Evolutionary conservation across 2,888 invertebrate genomes (phyloP).

Genomic region (Drosophila buzzatii): DNA sequence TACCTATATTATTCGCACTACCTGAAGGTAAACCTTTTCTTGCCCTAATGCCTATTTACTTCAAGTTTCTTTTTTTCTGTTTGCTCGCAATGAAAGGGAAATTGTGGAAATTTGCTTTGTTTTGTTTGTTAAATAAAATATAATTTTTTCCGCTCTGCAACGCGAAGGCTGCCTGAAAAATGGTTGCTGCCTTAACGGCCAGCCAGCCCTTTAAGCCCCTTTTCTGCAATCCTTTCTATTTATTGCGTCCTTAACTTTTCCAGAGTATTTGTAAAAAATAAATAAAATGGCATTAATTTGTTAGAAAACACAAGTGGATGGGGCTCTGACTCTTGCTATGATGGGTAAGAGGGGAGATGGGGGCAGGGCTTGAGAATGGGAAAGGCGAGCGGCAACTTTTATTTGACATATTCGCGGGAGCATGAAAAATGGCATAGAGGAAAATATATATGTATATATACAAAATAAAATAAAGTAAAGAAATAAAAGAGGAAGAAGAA

Average conservation of each 20-base stretch:
- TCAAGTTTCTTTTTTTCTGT: constrained; percentile 33
- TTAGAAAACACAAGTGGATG: constrained; percentile 59
- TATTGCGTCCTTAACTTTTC: constrained; percentile 42
- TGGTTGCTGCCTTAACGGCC: constrained; percentile 36
- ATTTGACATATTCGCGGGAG: constrained; percentile 77
- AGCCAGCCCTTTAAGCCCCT: neutral
- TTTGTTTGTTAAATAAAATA: constrained; percentile 71
- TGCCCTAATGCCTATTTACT: constrained; percentile 34
- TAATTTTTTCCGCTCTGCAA: constrained; percentile 65
- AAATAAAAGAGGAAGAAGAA: constrained; percentile 38
- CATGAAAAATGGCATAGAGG: constrained; percentile 70
- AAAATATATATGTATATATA: constrained; percentile 7
- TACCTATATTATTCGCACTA: neutral
- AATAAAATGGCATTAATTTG: constrained; percentile 79
- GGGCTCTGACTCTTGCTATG: neutral
- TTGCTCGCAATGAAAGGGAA: constrained; percentile 71
- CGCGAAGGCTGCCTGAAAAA: constrained; percentile 60
- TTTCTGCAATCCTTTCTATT: constrained; percentile 12
- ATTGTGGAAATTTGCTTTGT: constrained; percentile 69
- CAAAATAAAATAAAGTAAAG: constrained; percentile 25
- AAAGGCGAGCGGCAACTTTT: constrained; percentile 58
- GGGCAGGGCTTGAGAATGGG: neutral
- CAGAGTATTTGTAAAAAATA: constrained; percentile 71
- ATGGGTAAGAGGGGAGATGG: neutral
- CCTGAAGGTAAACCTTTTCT: constrained; percentile 39